Base-by-base conservation (phyloP, 2,888 invertebrate genomes). In the Heliconius ethilla region DNA sequence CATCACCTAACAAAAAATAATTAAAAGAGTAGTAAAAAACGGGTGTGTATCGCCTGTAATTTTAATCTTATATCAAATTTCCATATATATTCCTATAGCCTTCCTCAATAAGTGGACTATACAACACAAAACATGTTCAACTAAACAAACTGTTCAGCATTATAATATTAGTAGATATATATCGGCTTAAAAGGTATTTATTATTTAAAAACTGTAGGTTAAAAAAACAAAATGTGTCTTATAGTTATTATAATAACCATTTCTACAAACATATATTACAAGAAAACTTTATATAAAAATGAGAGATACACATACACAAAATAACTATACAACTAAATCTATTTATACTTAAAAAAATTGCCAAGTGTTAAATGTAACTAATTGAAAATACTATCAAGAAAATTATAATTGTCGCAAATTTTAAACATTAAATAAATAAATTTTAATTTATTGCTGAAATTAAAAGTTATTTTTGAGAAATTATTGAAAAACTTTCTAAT, bases 191-290 rank as follows among this genome's bases (percentile, higher is more conserved):
- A 51, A 51, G 6, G 18, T 15, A 45, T 45, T 45, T 45, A 51
- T 18, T 45, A 18, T 15, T 51, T 22, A 9, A 51, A 25, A 62
- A 25, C 10, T 3, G n/a, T 40, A n/a, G n/a, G 18, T 7, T 27
- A 15, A 59, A 59, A 51, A 55, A 33, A 72, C 15, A 37, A 37
- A 25, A 72, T 6, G 15, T 18, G 59, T 59, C 25, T 37, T 72
- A 72, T 33, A 72, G 15, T 72, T 72, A 72, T 15, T 72, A 59
- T 59, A 72, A 13, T 72, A 59, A 59, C 59, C 25, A 37, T 72
- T 59, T 37, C 59, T 72, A 72, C 15, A 55, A 51, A 70, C 67
- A 72, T 72, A 72, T 72, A 72, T 59, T 72, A 59, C 72, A 72
- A 55, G 13, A 37, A 59, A 33, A n/a, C n/a, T 33, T 37, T 15